A percentile compares a stretch with the other conserved stretches of the same genome.
These are phyloP conservation scores for Plusia festucae DNA, from an alignment of 2,888 invertebrate species.

Conservation along the genomic window DNA sequence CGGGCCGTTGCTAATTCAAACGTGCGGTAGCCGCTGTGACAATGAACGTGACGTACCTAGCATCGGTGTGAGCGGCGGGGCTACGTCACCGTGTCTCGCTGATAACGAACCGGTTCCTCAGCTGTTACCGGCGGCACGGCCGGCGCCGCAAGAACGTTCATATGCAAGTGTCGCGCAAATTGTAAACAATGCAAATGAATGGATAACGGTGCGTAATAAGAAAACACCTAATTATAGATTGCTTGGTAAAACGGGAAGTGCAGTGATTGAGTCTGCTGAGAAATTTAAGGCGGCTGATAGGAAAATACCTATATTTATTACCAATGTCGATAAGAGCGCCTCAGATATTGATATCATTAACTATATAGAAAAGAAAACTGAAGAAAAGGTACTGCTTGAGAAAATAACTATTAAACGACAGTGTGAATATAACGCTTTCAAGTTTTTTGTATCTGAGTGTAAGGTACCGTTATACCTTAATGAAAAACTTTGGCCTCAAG, in stretches of 20 bases:
- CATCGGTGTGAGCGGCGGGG: neutral
- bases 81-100: neutral
- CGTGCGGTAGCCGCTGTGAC: neutral
- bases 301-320: constrained; percentile 22
- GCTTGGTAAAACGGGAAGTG: neutral
- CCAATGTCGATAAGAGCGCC: constrained; percentile 15
- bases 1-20: neutral
- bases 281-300: constrained; percentile 21
- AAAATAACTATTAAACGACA: constrained; percentile 10
- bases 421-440: constrained; percentile 42
- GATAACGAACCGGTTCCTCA: neutral
- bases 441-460: constrained; percentile 40
- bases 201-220: neutral
- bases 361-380: constrained; percentile 12
- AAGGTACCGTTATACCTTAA: constrained; percentile 16
- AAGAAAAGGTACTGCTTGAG: constrained; percentile 9
- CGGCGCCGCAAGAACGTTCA: neutral
- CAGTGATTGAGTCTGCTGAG: neutral
- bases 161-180: constrained; percentile 1
- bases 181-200: neutral
- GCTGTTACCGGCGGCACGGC: neutral
- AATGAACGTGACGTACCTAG: neutral
- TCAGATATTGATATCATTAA: constrained; percentile 10
- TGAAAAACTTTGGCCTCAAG: constrained; percentile 21
- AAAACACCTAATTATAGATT: constrained; percentile 1